These are phyloP conservation scores for Teleogryllus occipitalis DNA, from an alignment of 1,140 invertebrate genomes.

Conservation along the genomic window DNA sequence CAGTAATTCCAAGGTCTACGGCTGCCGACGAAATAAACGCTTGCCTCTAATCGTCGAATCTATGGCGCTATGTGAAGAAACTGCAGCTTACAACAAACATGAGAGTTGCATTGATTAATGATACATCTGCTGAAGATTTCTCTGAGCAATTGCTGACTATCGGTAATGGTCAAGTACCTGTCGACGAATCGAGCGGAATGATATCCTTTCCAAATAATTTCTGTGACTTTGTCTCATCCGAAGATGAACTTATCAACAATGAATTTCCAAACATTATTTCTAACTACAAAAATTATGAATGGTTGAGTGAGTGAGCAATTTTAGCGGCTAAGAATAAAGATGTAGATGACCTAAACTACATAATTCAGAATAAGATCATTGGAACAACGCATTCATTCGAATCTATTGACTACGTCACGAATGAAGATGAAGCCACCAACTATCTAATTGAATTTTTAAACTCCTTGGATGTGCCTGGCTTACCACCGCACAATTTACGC, in stretches of 20 bases:
- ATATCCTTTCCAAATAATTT: conserved; percentile 25
- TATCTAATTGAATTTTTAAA: no score
- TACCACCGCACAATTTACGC: no score
- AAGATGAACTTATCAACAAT: conserved; percentile 32
- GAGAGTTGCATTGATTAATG: conserved; percentile 25
- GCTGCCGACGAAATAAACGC: conserved; percentile 31
- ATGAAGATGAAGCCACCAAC: no score
- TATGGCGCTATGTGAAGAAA: conserved; percentile 29
- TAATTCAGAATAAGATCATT: no score
- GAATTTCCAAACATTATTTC: no score
- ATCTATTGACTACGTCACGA: no score
- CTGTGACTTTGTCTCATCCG: conserved; percentile 27
- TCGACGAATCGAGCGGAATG: conserved; percentile 10
- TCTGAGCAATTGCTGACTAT: conserved; percentile 27
- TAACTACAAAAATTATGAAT: no score
- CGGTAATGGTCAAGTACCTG: conserved; percentile 24
- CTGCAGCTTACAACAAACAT: conserved; percentile 25
- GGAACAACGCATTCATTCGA: no score
- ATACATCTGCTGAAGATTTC: conserved; percentile 25
- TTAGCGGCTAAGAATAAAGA: no score
- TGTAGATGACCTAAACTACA: no score
- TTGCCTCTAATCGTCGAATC: conserved; percentile 30
- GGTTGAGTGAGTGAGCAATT: no score
- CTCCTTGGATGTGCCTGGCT: no score
- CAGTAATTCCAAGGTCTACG: conserved; percentile 35